Evolutionary conservation across 2,797 vertebrate genomes (phyloP), one percentile per base, ranked within the genome.

Genomic region (Melanotaenia pygmaea): DNA sequence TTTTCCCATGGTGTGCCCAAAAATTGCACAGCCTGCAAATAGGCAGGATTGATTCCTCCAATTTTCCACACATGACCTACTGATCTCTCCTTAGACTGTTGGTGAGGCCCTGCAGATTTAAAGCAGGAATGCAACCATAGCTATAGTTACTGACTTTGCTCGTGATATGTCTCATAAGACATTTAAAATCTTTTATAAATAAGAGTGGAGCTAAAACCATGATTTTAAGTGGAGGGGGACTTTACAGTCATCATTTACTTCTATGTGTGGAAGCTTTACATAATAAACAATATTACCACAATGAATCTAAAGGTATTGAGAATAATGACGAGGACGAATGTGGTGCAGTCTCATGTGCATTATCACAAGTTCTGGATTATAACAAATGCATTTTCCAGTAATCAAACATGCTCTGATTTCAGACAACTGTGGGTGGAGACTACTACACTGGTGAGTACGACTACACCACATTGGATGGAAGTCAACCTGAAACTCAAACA

Each of bases 371-470:
- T 22, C 2, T 30, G 35, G 16, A 26, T 18, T 0, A 53, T 58
- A 61, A 45, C 35, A 40, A 51, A 6, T 43, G 45, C 22, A 30
- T 18, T 64, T 35, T 13, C n/a, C 6, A 34, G 1, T 0, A n/a
- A 1, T 58, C 3, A 32, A 4, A 66, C 5, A 38, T 72, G 8
- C 14, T 78, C 54, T 71, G n/a, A 22, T 76, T 85, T 72, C 63
- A 93, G 87, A 96, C 94, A 13, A 63, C 90, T 60, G 90, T 92
- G 59, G 96, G 95, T 81, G 94, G 87, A 75, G 95, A 96, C 16
- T 96, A 96, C 79, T 97, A 89, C 88, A 82, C 91, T n/a, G 82
- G 82, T 69, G 95, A 95, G 89, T 93, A 92, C 74, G 91, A 96
- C 85, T 98, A 98, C 78, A 94, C 88, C 74, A 90, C 90, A 5